Evolutionary conservation across 2,888 invertebrate species (phyloP).

Genomic region (Rugalucina vietnamica): DNA sequence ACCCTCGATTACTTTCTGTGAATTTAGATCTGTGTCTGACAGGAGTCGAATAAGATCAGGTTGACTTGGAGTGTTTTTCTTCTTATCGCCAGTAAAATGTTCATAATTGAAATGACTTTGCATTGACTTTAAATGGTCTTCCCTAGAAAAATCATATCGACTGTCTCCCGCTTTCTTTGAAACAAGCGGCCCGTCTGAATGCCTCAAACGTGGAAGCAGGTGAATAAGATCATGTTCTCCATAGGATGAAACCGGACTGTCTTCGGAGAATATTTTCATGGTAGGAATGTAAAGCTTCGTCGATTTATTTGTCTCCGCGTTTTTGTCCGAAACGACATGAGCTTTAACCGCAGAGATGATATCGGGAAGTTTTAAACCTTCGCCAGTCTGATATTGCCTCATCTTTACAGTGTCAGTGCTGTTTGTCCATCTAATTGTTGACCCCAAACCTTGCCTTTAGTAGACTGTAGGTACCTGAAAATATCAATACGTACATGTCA

Average conservation of each 20-base stretch:
- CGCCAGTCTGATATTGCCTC: background rate
- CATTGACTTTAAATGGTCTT: background rate
- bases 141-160: background rate
- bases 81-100: constrained; percentile 28
- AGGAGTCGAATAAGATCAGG: constrained; percentile 50
- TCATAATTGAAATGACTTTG: constrained; percentile 42
- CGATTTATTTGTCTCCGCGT: background rate
- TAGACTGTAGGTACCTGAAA: too few species aligned
- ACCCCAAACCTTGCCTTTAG: too few species aligned
- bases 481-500: too few species aligned
- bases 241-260: background rate
- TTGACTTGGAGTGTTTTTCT: constrained; percentile 49
- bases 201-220: background rate
- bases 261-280: background rate
- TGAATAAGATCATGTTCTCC: background rate
- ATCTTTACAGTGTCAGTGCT: too few species aligned
- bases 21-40: constrained; percentile 28
- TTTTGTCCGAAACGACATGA: background rate
- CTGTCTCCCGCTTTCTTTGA: background rate
- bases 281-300: background rate
- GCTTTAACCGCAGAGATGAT: background rate
- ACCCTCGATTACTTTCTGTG: background rate
- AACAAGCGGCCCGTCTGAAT: background rate
- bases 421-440: too few species aligned
- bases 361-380: background rate